Base-by-base conservation (phyloP, 1,140 invertebrate species). In the Drosophila kanapiae region DNA sequence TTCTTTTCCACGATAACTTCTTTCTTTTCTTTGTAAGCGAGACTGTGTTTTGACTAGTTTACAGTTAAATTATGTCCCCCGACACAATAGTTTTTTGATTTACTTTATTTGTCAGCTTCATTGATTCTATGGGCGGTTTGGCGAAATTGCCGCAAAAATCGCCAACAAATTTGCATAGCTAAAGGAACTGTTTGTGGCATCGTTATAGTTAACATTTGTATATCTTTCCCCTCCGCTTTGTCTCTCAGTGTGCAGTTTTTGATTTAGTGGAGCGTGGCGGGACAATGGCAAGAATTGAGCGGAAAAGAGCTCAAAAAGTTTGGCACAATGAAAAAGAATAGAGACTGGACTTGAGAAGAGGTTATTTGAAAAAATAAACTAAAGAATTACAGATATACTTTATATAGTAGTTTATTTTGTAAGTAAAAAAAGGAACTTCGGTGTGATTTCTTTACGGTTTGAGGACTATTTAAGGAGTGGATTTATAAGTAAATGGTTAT, bases 1-100 rank as follows among this genome's bases (percentile, higher is more conserved):
- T 72, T 72, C 69, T 71, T 69, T 64, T 61, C 7, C 13, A 9
- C 38, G 2, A 27, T 33, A 8, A 6, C 37, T 27, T 64, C 62
- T 62, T 62, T 64, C 57, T 62, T 61, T 43, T 6, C 8, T 40
- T 72, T 72, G 69, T 72, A 7, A 18, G n/a, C 27, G 7, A 40
- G 37, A 13, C 16, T 65, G 38, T 76, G 72, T 67, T 76, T 76
- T 76, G 72, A 65, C 53, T 68, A 38, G 48, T 77, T 78, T 77
- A 78, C 75, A 53, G 75, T 78, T 78, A 77, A 67, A 67, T 48
- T 59, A 67, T 68, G 42, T 37, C 14, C n/a, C 37, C 4, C 40
- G 7, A 43, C 33, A 54, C 70, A 40, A 54, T 48, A 60, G 74
- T 38, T 38, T 60, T 68, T 68, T 67, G 74, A 77, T 77, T 67